Evolutionary conservation across 2,797 vertebrate species (phyloP), one percentile per base, ranked within the genome.

Genomic region (Megalops cyprinoides): DNA sequence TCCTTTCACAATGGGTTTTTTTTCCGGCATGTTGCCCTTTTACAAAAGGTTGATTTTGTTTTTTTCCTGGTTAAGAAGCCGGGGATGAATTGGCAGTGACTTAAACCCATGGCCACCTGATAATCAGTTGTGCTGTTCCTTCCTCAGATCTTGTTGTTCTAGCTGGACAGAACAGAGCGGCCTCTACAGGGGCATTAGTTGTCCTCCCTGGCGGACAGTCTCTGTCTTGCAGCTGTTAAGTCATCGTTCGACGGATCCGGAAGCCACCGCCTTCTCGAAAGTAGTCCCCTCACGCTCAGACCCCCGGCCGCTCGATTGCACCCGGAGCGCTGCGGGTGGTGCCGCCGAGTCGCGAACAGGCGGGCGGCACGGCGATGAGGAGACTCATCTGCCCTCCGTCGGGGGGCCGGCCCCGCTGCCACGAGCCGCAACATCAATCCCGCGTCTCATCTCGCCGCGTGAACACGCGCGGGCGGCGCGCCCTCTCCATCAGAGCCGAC

Each of bases 401-500:
- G 15, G 12, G 51, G 15, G 9, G 51, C 15, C 10, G 10, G 9
- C 12, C 51, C 14, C 55, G 55, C 37, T 9, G 39, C 58, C 46
- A 20, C 8, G n/a, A n/a, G n/a, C n/a, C n/a, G 37, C 51, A 53
- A 14, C 8, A 46, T 49, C 62, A 80, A 51, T 39, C 78, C 34
- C 53, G 12, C n/a, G 23, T 1, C 39, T 10, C 23, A 34, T 39
- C 31, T 4, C 37, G 42, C 74, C 18, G n/a, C n/a, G 46, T 23
- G 7, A 23, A 25, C 10, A 76, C 76, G 62, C 74, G 39, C n/a
- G 18, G 42, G 42, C 10, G 4, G 3, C 2, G 48, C 37, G 23
- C 46, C 28, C 49, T 31, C 60, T 80, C 79, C 53, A 69, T 81
- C 74, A 67, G 48, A 79, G 44, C 46, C 76, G 48, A 69, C 80